phyloP scores from a whole-genome alignment of 2,888 invertebrate species.

The Cerastis rubricosa region DNA sequence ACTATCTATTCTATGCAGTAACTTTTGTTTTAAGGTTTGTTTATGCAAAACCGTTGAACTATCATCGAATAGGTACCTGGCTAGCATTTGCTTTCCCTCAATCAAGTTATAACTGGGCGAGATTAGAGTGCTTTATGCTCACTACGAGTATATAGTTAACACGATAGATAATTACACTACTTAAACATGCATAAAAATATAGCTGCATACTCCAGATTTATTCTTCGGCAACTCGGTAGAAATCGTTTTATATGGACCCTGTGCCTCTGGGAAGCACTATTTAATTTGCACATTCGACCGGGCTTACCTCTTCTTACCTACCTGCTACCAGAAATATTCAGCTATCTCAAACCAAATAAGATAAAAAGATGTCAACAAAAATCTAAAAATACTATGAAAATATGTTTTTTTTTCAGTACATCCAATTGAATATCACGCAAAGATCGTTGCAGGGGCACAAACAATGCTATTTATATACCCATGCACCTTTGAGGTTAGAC shows the following conservation, averaged over 20 bases:
- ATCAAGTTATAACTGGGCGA: neutral
- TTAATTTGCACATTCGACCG: neutral
- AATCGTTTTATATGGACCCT: neutral
- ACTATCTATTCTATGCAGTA: neutral
- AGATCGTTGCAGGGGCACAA: neutral
- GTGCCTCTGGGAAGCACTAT: neutral
- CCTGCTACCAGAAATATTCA: neutral
- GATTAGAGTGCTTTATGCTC: neutral
- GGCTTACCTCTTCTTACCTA: neutral
- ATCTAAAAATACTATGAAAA: slow-evolving; percentile 1
- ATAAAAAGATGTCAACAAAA: slow-evolving; percentile 4
- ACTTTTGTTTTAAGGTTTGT: no score
- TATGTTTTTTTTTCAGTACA: slow-evolving; percentile 1
- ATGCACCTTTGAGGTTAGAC: slow-evolving; percentile 5
- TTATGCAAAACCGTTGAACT: neutral
- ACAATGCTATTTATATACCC: slow-evolving; percentile 19
- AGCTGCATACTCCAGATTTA: neutral
- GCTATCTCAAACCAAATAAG: neutral
- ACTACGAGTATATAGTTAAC: no score
- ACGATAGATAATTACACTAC: neutral
- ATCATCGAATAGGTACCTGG: neutral
- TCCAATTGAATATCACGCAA: neutral
- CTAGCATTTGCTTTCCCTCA: neutral
- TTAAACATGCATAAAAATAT: neutral
- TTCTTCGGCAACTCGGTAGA: neutral